Evolutionary conservation across 2,113 vertebrate genomes (phyloP), one percentile per base, ranked within the genome.

Genomic region (Spermophilus dauricus): DNA sequence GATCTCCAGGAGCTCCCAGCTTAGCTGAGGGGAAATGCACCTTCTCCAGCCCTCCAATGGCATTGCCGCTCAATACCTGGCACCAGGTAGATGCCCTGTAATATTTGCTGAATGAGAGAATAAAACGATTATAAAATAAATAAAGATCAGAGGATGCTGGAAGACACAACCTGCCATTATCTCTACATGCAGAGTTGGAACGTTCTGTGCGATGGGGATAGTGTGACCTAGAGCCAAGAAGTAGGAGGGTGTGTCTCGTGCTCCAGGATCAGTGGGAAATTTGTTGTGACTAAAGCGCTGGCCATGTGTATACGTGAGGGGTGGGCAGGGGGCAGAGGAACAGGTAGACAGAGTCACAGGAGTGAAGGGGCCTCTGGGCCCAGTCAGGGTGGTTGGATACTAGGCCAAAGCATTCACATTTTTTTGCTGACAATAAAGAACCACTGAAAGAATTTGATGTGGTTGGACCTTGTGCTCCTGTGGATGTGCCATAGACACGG

Each of bases 241-340:
- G 39, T 34, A 14, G 2, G 24, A 24, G 16, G n/a, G 22, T 18
- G 4, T 0, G 0, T 6, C 58, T 30, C 1, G 8, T 14, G 5
- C 48, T 96, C 22, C 14, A 22, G 69, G 63, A 67, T 30, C 8
- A 5, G 4, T 7, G 18, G 65, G 69, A 53, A 58, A 24, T 39
- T 3, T 37, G 51, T 20, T 63, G 34, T 73, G 85, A 39, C 45
- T 37, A 9, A 10, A 67, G 4, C 34, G 58, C 32, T 28, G 42
- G 51, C 1, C 1, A 0, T 4, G 13, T 10, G 12, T 42, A 8
- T 63, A 30, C 65, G 51, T 61, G 37, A 26, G 26, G 37, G 26
- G 1, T 28, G 37, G 30, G 10, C 51, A 48, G 12, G 39, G 80
- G 37, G 5, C 28, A 2, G 69, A 88, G 63, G 28, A 4, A 4